A percentile compares a stretch with the other conserved stretches of the same genome.
Conservation (phyloP, 2,113 vertebrate genomes). For the Halichoerus grypus region DNA sequence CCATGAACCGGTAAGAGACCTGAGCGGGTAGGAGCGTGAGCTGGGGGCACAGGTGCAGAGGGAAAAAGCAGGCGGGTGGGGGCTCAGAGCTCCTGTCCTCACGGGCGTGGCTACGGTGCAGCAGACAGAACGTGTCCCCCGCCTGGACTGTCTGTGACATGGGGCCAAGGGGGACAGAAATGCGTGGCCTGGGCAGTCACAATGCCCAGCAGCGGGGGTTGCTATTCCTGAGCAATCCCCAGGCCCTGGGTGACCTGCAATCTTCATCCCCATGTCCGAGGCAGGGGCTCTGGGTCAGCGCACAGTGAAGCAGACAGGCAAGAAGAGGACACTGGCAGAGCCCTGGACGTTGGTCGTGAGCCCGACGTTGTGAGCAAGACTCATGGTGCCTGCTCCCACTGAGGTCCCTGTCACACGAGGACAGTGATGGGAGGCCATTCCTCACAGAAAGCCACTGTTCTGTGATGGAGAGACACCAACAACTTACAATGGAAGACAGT, state of each 20-base stretch:
- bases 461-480: not conserved
- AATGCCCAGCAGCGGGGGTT: fast-evolving
- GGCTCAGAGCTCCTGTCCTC: not conserved
- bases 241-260: not conserved
- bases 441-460: too few relatives aligned
- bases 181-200: fast-evolving
- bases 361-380: not conserved
- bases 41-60: not conserved
- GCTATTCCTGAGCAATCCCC: fast-evolving
- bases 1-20: fast-evolving
- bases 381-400: not conserved
- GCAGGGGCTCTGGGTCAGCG: not conserved
- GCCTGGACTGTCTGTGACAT: fast-evolving
- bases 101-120: not conserved
- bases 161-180: fast-evolving
- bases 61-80: not conserved
- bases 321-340: not conserved
- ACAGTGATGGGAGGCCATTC: fast-evolving
- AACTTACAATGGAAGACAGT: fast-evolving
- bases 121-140: fast-evolving
- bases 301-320: not conserved
- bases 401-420: not conserved
- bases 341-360: fast-evolving
- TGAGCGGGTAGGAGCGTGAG: fast-evolving
- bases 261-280: fast-evolving